Conservation (phyloP, 2,113 vertebrate genomes). For the Nibea albiflora region DNA sequence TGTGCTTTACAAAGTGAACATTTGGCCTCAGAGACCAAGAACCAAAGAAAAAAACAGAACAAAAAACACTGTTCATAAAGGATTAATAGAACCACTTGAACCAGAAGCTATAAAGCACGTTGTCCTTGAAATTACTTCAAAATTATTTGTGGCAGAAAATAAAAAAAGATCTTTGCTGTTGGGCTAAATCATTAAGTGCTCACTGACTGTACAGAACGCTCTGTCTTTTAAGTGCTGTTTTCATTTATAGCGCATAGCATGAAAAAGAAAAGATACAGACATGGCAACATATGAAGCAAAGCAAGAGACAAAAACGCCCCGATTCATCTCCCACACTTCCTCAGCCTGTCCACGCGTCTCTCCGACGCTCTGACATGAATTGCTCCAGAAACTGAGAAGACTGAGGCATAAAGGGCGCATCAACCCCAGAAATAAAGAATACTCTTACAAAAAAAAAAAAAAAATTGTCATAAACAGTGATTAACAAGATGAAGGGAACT, state of each 20-base stretch:
- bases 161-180: slow-evolving; percentile 34
- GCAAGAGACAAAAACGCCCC: slow-evolving; percentile 30
- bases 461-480: slow-evolving; percentile 45
- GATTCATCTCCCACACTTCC: slow-evolving; percentile 31
- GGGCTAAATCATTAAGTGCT: slow-evolving; percentile 55
- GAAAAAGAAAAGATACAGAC: slow-evolving; percentile 15
- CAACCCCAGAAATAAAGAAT: slow-evolving; percentile 60
- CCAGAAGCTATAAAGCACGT: slow-evolving; percentile 31
- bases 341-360: slow-evolving; percentile 14
- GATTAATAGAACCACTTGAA: slow-evolving; percentile 48
- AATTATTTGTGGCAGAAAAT: slow-evolving; percentile 36
- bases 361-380: slow-evolving; percentile 47
- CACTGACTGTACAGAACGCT: slow-evolving; percentile 37
- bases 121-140: slow-evolving; percentile 43
- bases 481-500: slow-evolving; percentile 59
- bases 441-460: slow-evolving; percentile 59
- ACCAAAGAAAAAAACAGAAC: slow-evolving; percentile 1
- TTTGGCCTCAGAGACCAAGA: slow-evolving; percentile 30
- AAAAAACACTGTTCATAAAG: slow-evolving; percentile 20
- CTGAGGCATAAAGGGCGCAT: slow-evolving; percentile 39
- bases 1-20: slow-evolving; percentile 58
- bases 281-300: slow-evolving; percentile 60
- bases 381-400: slow-evolving; percentile 61
- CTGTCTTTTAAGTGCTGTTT: slow-evolving; percentile 54
- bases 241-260: slow-evolving; percentile 39